These are phyloP conservation scores for Limenitis camilla DNA, from an alignment of 2,888 invertebrate genomes.

Conservation along the genomic window DNA sequence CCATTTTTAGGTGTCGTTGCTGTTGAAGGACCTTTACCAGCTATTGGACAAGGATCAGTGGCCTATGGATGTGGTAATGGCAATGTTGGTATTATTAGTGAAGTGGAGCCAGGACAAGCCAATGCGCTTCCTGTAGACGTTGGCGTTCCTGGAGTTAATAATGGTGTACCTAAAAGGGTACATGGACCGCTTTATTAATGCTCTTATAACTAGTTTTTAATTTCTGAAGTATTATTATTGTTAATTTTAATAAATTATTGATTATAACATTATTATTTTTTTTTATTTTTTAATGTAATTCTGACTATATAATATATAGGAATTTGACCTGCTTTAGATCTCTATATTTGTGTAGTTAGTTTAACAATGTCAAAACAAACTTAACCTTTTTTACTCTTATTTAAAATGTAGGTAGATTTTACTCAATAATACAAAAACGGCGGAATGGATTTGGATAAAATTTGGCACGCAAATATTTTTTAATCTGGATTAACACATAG, in stretches of 20 bases:
- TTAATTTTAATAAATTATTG: constrained; percentile 1
- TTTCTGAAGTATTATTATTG: not conserved
- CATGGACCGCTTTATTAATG: constrained; percentile 3
- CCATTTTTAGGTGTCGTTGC: constrained; percentile 33
- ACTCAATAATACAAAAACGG: too few species aligned
- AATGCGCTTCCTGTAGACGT: not conserved
- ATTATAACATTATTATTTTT: not conserved
- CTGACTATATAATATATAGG: not conserved
- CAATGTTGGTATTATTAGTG: constrained; percentile 25
- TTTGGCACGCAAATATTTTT: too few species aligned
- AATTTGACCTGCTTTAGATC: too few species aligned
- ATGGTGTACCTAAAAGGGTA: not conserved
- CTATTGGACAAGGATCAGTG: constrained; percentile 33
- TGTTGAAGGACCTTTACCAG: constrained; percentile 36
- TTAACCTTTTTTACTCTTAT: too few species aligned
- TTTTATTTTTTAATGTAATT: not conserved
- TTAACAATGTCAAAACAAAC: too few species aligned
- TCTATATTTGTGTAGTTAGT: too few species aligned
- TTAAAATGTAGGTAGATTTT: too few species aligned
- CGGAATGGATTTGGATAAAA: too few species aligned
- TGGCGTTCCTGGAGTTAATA: not conserved
- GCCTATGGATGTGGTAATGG: constrained; percentile 27
- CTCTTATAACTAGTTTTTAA: not conserved
- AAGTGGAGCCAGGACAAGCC: constrained; percentile 10
- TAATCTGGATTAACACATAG: too few species aligned